A percentile compares a stretch with the other conserved stretches of the same genome.
Conservation (phyloP, 2,113 vertebrate genomes). For the Calidris pugnax region DNA sequence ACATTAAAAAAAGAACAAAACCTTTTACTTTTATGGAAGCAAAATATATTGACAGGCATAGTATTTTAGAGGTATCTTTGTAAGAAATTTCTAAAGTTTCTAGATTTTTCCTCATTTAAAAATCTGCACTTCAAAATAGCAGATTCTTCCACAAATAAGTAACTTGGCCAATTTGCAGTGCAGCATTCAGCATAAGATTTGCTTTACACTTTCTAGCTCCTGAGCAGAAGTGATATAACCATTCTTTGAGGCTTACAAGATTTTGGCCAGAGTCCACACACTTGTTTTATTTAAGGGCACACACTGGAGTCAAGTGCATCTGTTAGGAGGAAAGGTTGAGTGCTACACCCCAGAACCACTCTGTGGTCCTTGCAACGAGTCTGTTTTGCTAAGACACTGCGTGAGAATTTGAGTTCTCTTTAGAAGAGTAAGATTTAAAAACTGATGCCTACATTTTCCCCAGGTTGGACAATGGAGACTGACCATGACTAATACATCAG, state of each 20-base stretch:
- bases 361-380: not conserved
- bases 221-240: not conserved
- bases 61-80: not conserved
- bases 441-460: not conserved
- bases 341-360: not conserved
- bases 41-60: not conserved
- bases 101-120: not conserved
- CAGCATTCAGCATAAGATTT: not conserved
- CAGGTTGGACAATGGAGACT: not conserved
- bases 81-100: not conserved
- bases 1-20: not conserved
- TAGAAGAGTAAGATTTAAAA: not conserved
- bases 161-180: not conserved
- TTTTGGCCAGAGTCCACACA: not conserved
- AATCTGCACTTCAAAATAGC: not conserved
- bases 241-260: not conserved
- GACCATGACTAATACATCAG: not conserved
- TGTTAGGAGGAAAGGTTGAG: not conserved
- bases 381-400: not conserved
- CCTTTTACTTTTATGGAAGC: not conserved
- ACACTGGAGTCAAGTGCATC: not conserved
- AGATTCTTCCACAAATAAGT: not conserved
- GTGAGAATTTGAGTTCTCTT: not conserved
- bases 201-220: not conserved
- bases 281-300: not conserved